A percentile compares a stretch with the other conserved stretches of the same genome.
These are phyloP conservation scores for Palloptera scutellata DNA, from an alignment of 2,888 invertebrate genomes.

Conservation along the genomic window DNA sequence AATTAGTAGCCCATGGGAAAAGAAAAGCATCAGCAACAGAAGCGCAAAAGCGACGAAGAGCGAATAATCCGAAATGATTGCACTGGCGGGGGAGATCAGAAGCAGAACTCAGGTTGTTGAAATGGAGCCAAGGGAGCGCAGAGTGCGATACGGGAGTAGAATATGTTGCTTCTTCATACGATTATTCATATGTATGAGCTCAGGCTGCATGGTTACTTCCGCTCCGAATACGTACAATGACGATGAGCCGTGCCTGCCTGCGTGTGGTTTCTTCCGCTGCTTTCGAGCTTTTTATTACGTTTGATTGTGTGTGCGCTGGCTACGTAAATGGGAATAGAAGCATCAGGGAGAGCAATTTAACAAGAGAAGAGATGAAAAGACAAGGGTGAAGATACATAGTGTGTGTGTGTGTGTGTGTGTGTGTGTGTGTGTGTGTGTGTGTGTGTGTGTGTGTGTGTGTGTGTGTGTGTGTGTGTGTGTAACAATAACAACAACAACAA, in stretches of 20 bases:
- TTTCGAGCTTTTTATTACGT: too few species aligned
- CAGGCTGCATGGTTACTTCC: background rate
- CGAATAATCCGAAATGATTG: too few species aligned
- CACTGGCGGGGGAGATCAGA: too few species aligned
- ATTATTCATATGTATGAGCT: background rate
- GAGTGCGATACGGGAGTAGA: background rate
- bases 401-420: background rate
- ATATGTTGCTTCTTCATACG: background rate
- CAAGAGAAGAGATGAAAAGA: too few species aligned
- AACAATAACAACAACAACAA: background rate
- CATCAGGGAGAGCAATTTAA: too few species aligned
- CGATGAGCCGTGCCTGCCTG: too few species aligned
- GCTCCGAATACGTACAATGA: background rate
- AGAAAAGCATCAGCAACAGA: background rate
- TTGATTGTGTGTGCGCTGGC: too few species aligned
- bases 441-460: background rate
- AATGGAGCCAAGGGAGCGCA: background rate
- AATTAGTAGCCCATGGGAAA: conserved; percentile 16
- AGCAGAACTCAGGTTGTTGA: too few species aligned
- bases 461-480: too few species aligned
- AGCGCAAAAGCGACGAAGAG: background rate
- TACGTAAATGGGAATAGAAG: too few species aligned
- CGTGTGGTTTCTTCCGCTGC: too few species aligned
- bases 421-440: too few species aligned
- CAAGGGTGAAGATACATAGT: background rate